Conservation (phyloP, 1,140 invertebrate genomes). For the Physella acuta region DNA sequence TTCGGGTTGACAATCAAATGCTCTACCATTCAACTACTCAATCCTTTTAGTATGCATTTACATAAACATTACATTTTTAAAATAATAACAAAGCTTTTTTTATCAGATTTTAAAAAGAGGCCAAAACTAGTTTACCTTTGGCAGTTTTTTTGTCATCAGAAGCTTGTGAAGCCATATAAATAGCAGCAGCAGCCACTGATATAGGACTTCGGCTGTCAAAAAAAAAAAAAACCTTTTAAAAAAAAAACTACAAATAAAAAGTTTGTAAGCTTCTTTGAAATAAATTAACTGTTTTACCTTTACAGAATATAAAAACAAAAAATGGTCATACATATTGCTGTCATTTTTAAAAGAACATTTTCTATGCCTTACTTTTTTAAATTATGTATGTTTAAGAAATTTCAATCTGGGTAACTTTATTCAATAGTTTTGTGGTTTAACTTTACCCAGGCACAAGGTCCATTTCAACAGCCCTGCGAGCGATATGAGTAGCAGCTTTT, state of each 20-base stretch:
- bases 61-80: not conserved
- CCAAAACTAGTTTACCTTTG: conserved; percentile 69
- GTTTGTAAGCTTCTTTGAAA: no score
- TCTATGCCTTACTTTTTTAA: no score
- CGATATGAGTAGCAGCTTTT: conserved; percentile 93
- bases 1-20: no score
- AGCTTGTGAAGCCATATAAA: conserved; percentile 98
- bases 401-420: no score
- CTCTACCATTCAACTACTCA: no score
- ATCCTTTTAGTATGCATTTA: not conserved
- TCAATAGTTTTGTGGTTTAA: not conserved
- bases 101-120: not conserved
- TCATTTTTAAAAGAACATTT: no score
- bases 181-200: conserved; percentile 97
- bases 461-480: conserved; percentile 91
- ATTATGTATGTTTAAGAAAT: no score
- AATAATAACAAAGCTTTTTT: not conserved
- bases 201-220: conserved; percentile 96
- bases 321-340: no score
- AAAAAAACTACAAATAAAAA: conserved; percentile 29
- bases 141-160: conserved; percentile 93
- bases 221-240: no score
- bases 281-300: no score
- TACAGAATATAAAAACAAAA: no score
- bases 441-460: conserved; percentile 90